Percentiles rank a stretch among this genome's conserved stretches.
Conservation (phyloP, 2,888 invertebrate genomes). For the Oscheius sp. region DNA sequence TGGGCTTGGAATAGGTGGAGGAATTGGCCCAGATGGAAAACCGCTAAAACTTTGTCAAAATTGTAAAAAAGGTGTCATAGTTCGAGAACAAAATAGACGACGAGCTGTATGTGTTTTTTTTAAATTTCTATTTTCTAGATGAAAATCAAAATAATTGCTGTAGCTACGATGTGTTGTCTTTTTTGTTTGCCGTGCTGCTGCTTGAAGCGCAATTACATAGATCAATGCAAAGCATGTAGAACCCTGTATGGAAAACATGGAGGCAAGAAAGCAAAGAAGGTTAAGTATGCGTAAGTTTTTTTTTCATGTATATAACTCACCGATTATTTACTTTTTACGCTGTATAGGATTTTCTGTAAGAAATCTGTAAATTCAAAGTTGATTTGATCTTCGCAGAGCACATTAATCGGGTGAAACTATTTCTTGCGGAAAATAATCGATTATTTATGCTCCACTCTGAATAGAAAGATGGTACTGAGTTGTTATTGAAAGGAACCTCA, state of each 20-base stretch:
- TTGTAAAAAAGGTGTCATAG: slow-evolving; percentile 9
- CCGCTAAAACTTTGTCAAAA: slow-evolving; percentile 12
- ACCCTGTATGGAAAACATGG: slow-evolving; percentile 6
- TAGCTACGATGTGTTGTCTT: too few relatives aligned
- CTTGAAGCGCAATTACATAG: slow-evolving; percentile 1
- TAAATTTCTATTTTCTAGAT: neutral
- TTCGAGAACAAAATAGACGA: slow-evolving; percentile 6
- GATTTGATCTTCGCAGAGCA: too few relatives aligned
- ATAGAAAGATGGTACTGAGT: too few relatives aligned
- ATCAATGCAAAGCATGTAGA: neutral
- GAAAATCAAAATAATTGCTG: neutral
- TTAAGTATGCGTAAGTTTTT: slow-evolving; percentile 1
- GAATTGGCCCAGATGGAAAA: neutral
- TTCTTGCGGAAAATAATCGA: too few relatives aligned
- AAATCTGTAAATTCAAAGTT: too few relatives aligned
- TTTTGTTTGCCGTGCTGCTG: neutral
- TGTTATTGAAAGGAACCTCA: too few relatives aligned
- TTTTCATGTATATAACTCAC: slow-evolving; percentile 1
- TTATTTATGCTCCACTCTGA: too few relatives aligned
- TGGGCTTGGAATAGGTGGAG: neutral
- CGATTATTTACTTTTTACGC: too few relatives aligned
- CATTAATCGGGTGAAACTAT: too few relatives aligned
- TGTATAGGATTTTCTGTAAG: too few relatives aligned
- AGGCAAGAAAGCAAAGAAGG: slow-evolving; percentile 14
- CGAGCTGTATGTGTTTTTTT: slow-evolving; percentile 2